Evolutionary conservation across 2,113 vertebrate species (phyloP).

Genomic region (Sula dactylatra): DNA sequence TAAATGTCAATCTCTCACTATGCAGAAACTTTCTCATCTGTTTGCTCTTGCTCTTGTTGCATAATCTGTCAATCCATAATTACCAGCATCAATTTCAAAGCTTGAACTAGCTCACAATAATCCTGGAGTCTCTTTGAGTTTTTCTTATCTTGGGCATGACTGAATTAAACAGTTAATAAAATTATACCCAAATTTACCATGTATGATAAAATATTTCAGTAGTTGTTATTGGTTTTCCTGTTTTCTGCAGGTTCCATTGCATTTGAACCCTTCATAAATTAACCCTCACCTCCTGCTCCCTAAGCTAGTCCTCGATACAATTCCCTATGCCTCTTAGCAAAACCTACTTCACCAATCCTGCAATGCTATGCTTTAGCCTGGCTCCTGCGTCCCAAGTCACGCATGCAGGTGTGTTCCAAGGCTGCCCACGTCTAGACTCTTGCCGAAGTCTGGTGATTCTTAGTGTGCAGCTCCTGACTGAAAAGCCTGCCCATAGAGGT

Average conservation of each 20-base stretch:
- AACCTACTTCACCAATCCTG: background rate
- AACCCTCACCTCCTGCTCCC: background rate
- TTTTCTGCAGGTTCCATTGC: background rate
- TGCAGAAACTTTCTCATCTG: background rate
- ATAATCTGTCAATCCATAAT: background rate
- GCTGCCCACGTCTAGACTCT: background rate
- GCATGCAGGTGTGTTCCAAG: rapidly evolving
- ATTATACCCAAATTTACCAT: background rate
- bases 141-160: background rate
- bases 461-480: background rate
- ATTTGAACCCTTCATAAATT: background rate
- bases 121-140: background rate
- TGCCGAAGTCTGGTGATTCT: background rate
- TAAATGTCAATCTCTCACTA: background rate
- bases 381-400: rapidly evolving
- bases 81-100: background rate
- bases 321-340: background rate
- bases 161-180: background rate
- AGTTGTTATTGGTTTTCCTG: background rate
- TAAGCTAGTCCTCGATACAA: background rate
- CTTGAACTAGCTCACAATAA: background rate
- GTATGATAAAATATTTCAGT: background rate
- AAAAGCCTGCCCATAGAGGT: background rate
- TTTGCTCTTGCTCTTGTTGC: background rate
- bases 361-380: background rate